These are phyloP conservation scores for Ormyrus thymus DNA, from an alignment of 2,888 invertebrate genomes.

Conservation along the genomic window DNA sequence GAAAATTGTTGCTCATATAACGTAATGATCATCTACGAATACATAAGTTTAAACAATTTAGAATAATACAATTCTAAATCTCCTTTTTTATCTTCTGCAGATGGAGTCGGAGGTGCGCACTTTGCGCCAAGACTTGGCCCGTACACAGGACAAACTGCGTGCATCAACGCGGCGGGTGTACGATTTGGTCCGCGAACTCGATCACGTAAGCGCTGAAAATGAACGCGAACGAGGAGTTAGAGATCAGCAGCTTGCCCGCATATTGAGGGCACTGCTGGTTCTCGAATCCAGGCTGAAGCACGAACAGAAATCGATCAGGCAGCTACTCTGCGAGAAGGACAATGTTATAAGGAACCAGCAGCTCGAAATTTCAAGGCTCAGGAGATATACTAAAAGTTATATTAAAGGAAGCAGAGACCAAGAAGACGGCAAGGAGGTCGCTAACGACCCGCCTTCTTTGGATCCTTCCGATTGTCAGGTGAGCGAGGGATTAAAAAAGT, in stretches of 20 bases:
- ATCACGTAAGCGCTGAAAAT: conserved; percentile 66
- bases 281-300: conserved; percentile 84
- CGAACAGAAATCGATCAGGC: conserved; percentile 84
- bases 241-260: conserved; percentile 83
- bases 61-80: background rate
- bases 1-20: too few species aligned
- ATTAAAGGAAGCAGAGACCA: conserved; percentile 78
- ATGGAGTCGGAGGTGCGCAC: conserved; percentile 79
- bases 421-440: conserved; percentile 60
- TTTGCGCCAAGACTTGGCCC: conserved; percentile 79
- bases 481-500: background rate
- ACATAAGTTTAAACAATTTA: too few species aligned
- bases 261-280: conserved; percentile 82
- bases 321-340: conserved; percentile 83
- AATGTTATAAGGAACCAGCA: conserved; percentile 83
- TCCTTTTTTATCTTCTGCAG: conserved; percentile 76
- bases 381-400: conserved; percentile 77
- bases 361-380: conserved; percentile 81
- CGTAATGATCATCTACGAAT: too few species aligned
- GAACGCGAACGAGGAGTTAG: conserved; percentile 80
- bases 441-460: conserved; percentile 30
- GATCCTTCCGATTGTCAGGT: conserved; percentile 58
- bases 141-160: conserved; percentile 81
- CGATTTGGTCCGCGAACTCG: conserved; percentile 78
- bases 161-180: conserved; percentile 81